Evolutionary conservation across 2,797 vertebrate genomes (phyloP), one percentile per base, ranked within the genome.

Genomic region (Mycteria americana): DNA sequence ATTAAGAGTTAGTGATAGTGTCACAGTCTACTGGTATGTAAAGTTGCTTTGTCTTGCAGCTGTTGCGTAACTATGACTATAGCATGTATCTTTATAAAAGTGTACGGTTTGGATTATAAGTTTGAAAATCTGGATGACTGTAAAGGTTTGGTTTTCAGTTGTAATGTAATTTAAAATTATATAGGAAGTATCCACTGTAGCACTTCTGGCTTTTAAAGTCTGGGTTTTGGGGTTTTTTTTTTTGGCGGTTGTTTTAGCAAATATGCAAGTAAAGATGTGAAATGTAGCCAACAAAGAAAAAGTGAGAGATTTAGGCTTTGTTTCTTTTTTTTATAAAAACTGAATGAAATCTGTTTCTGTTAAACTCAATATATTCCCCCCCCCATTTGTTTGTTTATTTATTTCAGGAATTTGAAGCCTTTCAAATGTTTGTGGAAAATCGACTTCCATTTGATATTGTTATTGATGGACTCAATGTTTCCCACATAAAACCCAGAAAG

Each of bases 381-480:
- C 22, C 35, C 21, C 13, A 18, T 81, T 69, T 86, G 45, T 93
- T 64, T 81, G 6, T 94, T 93, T 88, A 56, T 41, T 96, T 85
- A 62, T 97, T 96, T 93, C 93, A 98, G 98, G 98, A 98, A 96
- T 97, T 99, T 97, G 94, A 98, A 94, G 95, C 72, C 72, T 99
- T 99, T 97, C 98, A 98, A 95, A 82, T 31, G 6, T 99, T 99
- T 97, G 98, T 99, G 94, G 98, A 98, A 96, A 97, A 60, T 78
- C 97, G 67, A 76, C 98, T 98, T 48, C 97, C 98, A 0, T 99
- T 99, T 97, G 99, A 99, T 97, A 98, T 99, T 93, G 99, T 99
- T 50, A 96, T 99, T 17, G 99, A 99, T 78, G 99, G 99, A 37
- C 98, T 99, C 92, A 99, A 99, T 85, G 98, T 99, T 80, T 99